Evolutionary conservation across 2,113 vertebrate genomes (phyloP), one percentile per base, ranked within the genome.

Genomic region (Leptobrachium ailaonicum): DNA sequence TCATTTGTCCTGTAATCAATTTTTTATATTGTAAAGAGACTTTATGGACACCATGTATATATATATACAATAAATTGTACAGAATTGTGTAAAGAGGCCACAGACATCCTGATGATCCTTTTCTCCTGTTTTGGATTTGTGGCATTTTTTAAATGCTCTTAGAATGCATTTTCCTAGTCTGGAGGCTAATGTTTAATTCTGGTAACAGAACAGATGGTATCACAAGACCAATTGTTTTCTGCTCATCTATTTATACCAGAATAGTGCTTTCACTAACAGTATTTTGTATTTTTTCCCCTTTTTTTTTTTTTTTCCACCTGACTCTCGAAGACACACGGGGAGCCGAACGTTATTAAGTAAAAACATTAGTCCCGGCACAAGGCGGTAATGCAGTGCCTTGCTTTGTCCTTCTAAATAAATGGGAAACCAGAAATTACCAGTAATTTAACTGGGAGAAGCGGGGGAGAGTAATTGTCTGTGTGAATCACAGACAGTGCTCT

Each of bases 401-500:
- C 87, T 90, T 88, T 90, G 86, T 87, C 82, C 85, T 89, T 86
- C 87, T 89, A 91, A 92, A 90, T 89, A 93, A 94, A 93, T 89
- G 84, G 80, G 53, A 88, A 89, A 87, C 74, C 82, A 92, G 91
- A 95, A 94, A 94, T 93, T 89, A 90, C 85, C 87, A 91, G 83
- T 85, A 88, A 94, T 94, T 94, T 91, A 75, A 86, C 84, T 84
- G 53, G 67, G 80, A 32, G 83, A 90, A 86, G 83, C 81, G 75
- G 84, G 86, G 82, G 88, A 92, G 92, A 93, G 83, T 91, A 91
- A 93, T 92, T 90, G 85, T 91, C 86, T 92, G 87, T 76, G 87
- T 89, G 86, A 84, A 89, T 84, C 83, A 77, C 76, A 89, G 82
- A 85, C 85, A 86, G 74, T 67, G 69, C 86, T 91, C 87, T 84